Evolutionary conservation across 2,113 vertebrate genomes (phyloP).

Genomic region (Tachycineta bicolor): DNA sequence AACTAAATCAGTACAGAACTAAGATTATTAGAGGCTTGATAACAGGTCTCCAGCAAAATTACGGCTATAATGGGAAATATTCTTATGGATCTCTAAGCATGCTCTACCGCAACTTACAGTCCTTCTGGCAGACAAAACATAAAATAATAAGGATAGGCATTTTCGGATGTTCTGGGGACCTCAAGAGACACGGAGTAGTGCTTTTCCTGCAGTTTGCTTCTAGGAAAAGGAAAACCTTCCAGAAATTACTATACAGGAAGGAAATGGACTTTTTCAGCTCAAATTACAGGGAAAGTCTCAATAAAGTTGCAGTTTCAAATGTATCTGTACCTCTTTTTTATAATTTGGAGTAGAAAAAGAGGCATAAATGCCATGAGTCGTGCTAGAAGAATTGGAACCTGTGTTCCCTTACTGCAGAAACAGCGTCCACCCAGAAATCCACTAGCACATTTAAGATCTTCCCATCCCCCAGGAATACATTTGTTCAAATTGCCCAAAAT

Average conservation of each 20-base stretch:
- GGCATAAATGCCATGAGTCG: background rate
- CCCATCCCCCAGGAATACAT: rapidly evolving
- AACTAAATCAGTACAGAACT: background rate
- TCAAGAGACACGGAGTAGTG: background rate
- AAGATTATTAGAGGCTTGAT: background rate
- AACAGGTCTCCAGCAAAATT: background rate
- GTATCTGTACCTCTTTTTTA: background rate
- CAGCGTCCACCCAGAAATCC: background rate
- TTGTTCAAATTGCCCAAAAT: background rate
- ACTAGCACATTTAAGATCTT: background rate
- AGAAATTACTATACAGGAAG: background rate
- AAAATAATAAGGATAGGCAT: background rate
- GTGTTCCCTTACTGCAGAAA: background rate
- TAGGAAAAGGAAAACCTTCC: background rate
- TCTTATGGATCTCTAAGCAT: background rate
- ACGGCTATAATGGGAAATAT: background rate
- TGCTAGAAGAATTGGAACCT: background rate
- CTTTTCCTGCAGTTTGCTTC: background rate
- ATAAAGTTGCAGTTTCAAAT: background rate
- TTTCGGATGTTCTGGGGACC: background rate
- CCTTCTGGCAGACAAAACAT: background rate
- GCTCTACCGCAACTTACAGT: background rate
- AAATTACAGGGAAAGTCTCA: background rate
- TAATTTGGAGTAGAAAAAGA: background rate
- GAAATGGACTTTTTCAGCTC: background rate